Base-by-base conservation (phyloP, 2,797 vertebrate species). In the Darevskia mixta region DNA sequence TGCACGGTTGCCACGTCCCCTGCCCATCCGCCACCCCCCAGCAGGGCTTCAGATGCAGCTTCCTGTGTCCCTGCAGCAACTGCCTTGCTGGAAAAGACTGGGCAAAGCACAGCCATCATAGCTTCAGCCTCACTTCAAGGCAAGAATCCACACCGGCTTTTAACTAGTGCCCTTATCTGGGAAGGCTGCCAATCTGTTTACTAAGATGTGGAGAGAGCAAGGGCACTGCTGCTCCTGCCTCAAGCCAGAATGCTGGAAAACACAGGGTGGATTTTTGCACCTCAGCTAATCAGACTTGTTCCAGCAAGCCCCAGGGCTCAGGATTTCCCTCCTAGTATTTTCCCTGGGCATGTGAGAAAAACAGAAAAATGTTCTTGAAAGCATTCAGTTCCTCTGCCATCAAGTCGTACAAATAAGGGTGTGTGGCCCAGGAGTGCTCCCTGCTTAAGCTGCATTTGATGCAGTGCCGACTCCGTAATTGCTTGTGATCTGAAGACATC, bases 201-300 rank as follows among this genome's bases (percentile, higher is more conserved):
- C 32, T n/a, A 76, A 32, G 87, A 71, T 23, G 61, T 38, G 27
- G 55, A 35, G 83, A 73, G 61, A 79, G 25, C 67, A n/a, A n/a
- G 2, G 4, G 43, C 45, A 25, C 20, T 20, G 41, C 55, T 23
- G 27, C 58, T 87, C 41, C 76, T 41, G 5, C 67, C 67, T 55
- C 38, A 49, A 82, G 73, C 49, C 29, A 76, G 73, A 69, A 38
- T 20, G 45, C 1, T 41, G 66, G 79, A 82, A 38, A 85, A 86
- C 61, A 20, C 29, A 58, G 86, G 73, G n/a, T 73, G 75, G 73
- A 58, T 79, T 78, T 78, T 32, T 73, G 78, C 72, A 81, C 72
- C 35, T 25, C 35, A 23, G 7, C 43, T 61, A 25, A 80, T 27
- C 78, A 49, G 79, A 58, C 79, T 38, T 77, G 71, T 83, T 82